These are phyloP conservation scores for Sturnira hondurensis DNA, from an alignment of 2,113 vertebrate species.

Conservation along the genomic window DNA sequence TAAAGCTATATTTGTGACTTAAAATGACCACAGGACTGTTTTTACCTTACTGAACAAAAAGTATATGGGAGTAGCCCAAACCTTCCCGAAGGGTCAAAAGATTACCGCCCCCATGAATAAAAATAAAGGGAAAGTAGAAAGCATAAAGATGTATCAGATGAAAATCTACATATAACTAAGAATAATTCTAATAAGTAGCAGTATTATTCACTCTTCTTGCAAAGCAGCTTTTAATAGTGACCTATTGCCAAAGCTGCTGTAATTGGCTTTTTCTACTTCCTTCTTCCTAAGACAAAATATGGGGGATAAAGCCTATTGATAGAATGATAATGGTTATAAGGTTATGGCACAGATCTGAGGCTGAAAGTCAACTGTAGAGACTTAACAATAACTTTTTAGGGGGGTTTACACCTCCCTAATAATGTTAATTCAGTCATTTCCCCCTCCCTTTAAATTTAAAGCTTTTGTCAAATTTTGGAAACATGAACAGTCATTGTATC, in stretches of 20 bases:
- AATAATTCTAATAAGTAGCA: not conserved
- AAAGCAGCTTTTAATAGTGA: constrained; percentile 17
- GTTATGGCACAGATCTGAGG: not conserved
- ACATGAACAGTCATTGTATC: not conserved
- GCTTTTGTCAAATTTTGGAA: constrained; percentile 45
- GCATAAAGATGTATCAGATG: not conserved
- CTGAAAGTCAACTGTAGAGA: not conserved
- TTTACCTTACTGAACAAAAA: not conserved
- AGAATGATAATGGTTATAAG: not conserved
- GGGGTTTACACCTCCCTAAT: not conserved
- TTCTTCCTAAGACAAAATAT: not conserved
- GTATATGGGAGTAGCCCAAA: not conserved
- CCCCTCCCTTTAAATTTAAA: not conserved
- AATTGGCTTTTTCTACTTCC: not conserved
- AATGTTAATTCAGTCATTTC: not conserved
- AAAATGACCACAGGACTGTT: not conserved
- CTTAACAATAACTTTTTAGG: not conserved
- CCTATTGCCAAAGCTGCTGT: not conserved
- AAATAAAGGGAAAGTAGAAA: not conserved
- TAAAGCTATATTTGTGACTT: not conserved
- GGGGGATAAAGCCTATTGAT: not conserved
- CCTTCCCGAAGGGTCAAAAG: not conserved
- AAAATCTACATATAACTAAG: not conserved
- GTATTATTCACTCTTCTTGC: not conserved
- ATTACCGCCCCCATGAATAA: not conserved